Percentiles rank a stretch among this genome's conserved stretches.
Evolutionary conservation across 2,113 vertebrate genomes (phyloP).

Genomic region (Tursiops truncatus): DNA sequence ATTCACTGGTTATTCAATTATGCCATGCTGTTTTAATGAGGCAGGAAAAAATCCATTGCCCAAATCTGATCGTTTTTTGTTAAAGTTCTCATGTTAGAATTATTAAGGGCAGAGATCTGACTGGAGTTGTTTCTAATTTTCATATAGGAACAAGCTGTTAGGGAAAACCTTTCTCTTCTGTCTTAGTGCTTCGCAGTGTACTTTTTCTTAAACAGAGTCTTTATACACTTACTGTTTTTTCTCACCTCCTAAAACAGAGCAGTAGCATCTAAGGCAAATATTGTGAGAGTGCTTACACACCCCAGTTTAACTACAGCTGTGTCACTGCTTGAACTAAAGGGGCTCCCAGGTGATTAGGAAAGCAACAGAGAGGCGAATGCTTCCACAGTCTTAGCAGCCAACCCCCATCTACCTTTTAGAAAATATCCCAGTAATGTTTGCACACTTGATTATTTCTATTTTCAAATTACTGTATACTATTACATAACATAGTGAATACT

Average conservation of each 20-base stretch:
- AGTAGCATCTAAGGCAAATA: background rate
- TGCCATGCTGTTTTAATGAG: background rate
- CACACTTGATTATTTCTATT: background rate
- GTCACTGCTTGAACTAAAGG: background rate
- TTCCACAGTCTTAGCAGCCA: background rate
- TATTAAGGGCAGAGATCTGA: background rate
- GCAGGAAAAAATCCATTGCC: background rate
- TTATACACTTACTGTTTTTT: background rate
- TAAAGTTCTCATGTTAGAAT: background rate
- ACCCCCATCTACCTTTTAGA: background rate
- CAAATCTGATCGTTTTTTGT: background rate
- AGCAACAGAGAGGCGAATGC: background rate
- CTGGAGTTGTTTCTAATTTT: background rate
- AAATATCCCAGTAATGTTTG: background rate
- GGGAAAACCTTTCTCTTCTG: background rate
- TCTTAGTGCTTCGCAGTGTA: background rate
- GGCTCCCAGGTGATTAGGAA: background rate
- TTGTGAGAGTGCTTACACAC: background rate
- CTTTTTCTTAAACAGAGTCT: background rate
- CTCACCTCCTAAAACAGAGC: background rate
- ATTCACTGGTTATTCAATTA: background rate
- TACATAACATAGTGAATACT: background rate
- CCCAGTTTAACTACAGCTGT: background rate
- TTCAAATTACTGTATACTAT: background rate
- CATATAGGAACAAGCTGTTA: background rate